A percentile compares a stretch with the other conserved stretches of the same genome.
Evolutionary conservation across 2,888 invertebrate genomes (phyloP).

Genomic region (Amphipoea oculea): DNA sequence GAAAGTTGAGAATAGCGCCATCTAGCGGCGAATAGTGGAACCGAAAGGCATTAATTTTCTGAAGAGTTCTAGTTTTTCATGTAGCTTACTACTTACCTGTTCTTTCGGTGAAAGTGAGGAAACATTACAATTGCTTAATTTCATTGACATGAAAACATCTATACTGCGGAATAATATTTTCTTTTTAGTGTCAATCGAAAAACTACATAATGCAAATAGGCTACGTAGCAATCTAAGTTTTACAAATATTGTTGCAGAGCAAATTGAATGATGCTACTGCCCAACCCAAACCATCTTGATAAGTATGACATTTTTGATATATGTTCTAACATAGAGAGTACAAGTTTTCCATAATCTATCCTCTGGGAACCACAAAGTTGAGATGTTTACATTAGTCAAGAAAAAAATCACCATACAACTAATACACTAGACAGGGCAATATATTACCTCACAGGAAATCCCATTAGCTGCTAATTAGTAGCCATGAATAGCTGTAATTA

Average conservation of each 20-base stretch:
- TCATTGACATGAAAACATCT: background rate
- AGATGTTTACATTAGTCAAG: background rate
- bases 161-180: background rate
- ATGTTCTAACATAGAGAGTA: background rate
- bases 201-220: background rate
- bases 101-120: background rate
- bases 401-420: constrained; percentile 19
- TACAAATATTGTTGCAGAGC: background rate
- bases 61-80: too few species aligned
- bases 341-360: background rate
- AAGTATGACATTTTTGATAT: background rate
- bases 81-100: too few species aligned
- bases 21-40: constrained; percentile 54
- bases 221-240: background rate
- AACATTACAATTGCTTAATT: background rate
- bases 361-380: background rate
- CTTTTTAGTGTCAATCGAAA: background rate
- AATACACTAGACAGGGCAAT: constrained; percentile 5
- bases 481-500: constrained; percentile 35
- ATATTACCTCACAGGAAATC: constrained; percentile 38
- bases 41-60: background rate
- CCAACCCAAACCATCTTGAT: background rate
- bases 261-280: background rate
- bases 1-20: constrained; percentile 43
- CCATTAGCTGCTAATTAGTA: constrained; percentile 34